These are phyloP conservation scores for Tauraco erythrolophus DNA, from an alignment of 2,113 vertebrate genomes.

Conservation along the genomic window DNA sequence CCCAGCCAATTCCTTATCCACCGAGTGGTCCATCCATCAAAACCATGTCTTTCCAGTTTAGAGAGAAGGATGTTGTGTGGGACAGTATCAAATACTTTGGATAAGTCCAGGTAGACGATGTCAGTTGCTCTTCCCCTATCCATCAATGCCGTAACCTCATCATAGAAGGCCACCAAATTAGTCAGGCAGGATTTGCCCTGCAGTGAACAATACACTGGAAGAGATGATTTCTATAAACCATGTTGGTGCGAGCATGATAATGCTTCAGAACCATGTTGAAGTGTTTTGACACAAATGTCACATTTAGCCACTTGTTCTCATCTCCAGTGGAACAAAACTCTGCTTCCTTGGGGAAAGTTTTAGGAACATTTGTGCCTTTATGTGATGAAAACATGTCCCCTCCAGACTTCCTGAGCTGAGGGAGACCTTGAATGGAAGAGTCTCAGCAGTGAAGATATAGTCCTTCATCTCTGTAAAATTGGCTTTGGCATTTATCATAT, in stretches of 20 bases:
- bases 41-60: no score
- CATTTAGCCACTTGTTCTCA: neutral
- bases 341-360: neutral
- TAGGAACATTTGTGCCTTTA: neutral
- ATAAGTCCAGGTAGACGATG: no score
- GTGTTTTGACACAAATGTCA: neutral
- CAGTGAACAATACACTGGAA: accelerated
- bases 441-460: neutral
- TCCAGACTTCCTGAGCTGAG: neutral
- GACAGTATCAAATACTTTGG: no score
- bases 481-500: constrained; percentile 23
- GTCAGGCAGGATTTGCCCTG: no score
- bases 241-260: neutral
- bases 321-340: neutral
- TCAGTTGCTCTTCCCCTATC: no score
- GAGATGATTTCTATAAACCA: neutral
- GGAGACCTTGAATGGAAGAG: neutral
- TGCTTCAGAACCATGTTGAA: accelerated
- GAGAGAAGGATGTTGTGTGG: no score
- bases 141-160: no score
- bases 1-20: no score
- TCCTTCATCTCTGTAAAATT: constrained; percentile 5
- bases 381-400: neutral
- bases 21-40: no score
- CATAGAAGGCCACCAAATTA: no score